These are phyloP conservation scores for Caenorhabditis sp. DNA, from an alignment of 2,888 invertebrate species.

Conservation along the genomic window DNA sequence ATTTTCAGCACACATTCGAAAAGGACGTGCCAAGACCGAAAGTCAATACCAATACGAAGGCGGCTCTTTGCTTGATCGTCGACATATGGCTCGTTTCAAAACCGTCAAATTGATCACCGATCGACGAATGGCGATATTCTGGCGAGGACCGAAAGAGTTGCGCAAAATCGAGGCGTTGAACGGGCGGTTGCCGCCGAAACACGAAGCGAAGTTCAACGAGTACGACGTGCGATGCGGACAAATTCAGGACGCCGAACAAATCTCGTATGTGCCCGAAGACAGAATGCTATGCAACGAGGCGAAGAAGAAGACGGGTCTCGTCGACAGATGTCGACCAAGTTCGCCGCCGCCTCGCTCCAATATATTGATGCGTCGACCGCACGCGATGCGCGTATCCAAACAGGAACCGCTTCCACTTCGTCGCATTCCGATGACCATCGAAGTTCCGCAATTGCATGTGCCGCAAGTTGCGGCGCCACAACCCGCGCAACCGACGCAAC, in stretches of 20 bases:
- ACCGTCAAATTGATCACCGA: slow-evolving; percentile 4
- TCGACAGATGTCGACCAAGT: not conserved
- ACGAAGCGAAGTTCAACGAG: slow-evolving; percentile 10
- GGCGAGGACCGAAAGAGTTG: slow-evolving; percentile 27
- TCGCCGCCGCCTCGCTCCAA: not conserved
- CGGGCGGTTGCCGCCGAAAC: slow-evolving; percentile 10
- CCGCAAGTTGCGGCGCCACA: not conserved
- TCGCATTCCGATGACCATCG: slow-evolving; percentile 5
- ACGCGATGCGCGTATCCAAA: not conserved
- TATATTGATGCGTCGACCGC: not conserved
- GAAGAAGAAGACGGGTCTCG: slow-evolving; percentile 7
- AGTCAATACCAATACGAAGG: slow-evolving; percentile 82
- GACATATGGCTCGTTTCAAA: slow-evolving; percentile 26
- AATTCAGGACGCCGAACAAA: slow-evolving; percentile 10
- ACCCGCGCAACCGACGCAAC: not conserved
- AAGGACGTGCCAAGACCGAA: slow-evolving; percentile 80
- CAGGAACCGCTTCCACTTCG: not conserved
- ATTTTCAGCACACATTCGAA: slow-evolving; percentile 70
- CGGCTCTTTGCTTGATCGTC: slow-evolving; percentile 31
- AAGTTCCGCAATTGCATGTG: slow-evolving; percentile 12
- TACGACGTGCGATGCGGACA: slow-evolving; percentile 9
- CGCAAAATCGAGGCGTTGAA: slow-evolving; percentile 14
- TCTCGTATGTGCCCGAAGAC: slow-evolving; percentile 8
- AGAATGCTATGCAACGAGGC: slow-evolving; percentile 1
- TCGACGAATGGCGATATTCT: slow-evolving; percentile 16